Conservation (phyloP, 2,113 vertebrate species). For the Lepisosteus osseus region DNA sequence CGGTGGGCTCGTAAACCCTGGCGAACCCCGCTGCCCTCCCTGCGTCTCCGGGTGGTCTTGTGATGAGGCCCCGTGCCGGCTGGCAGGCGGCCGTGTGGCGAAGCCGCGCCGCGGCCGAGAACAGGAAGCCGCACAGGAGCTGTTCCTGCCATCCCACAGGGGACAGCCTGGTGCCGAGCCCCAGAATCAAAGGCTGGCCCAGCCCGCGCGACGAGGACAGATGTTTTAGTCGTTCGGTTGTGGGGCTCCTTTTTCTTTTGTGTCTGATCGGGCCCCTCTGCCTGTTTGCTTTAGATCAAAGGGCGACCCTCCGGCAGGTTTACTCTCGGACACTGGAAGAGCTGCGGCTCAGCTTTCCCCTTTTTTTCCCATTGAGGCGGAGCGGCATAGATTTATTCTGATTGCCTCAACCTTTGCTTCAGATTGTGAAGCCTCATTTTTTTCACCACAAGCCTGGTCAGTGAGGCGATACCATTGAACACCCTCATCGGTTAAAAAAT, state of each 20-base stretch:
- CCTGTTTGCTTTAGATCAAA: slow-evolving; percentile 44
- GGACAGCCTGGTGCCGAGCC: slow-evolving; percentile 69
- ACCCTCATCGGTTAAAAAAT: too few species aligned
- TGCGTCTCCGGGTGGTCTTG: too few species aligned
- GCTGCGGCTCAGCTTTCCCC: background rate
- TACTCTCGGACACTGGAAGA: too few species aligned
- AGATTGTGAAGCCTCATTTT: too few species aligned
- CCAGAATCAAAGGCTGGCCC: slow-evolving; percentile 38
- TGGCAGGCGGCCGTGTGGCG: slow-evolving; percentile 47
- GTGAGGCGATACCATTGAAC: too few species aligned
- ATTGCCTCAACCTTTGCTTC: too few species aligned
- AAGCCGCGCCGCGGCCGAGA: slow-evolving; percentile 53
- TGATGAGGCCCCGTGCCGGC: slow-evolving; percentile 34
- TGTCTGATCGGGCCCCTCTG: slow-evolving; percentile 23
- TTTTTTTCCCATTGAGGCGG: background rate
- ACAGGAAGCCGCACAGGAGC: slow-evolving; percentile 64
- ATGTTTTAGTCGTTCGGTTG: slow-evolving; percentile 34
- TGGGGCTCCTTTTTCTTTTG: slow-evolving; percentile 25
- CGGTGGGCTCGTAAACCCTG: slow-evolving; percentile 6
- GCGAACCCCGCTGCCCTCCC: background rate
- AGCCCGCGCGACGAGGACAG: slow-evolving; percentile 31
- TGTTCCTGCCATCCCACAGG: slow-evolving; percentile 63
- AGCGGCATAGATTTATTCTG: too few species aligned
- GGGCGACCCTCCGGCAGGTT: too few species aligned
- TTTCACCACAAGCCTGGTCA: too few species aligned